Conservation (phyloP, 35 echinoderm and acorn worm genomes). For the Amphiura filiformis region DNA sequence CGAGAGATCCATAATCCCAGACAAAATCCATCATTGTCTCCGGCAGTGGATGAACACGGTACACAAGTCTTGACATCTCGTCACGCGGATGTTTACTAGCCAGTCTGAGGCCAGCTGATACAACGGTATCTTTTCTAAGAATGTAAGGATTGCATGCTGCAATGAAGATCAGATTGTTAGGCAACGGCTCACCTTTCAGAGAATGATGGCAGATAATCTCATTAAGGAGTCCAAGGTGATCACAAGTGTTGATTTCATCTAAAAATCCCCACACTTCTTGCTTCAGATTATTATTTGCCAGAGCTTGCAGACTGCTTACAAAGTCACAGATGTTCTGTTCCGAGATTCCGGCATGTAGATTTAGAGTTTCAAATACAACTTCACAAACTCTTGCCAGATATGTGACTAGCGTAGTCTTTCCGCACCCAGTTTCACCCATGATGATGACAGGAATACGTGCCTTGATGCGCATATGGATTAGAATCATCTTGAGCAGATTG, state of each 20-base stretch:
- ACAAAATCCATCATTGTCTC: slow-evolving; percentile 47
- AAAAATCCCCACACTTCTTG: slow-evolving; percentile 36
- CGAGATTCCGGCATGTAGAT: slow-evolving; percentile 25
- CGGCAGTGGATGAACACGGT: slow-evolving; percentile 38
- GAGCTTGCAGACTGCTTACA: background rate
- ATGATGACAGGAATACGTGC: slow-evolving; percentile 25
- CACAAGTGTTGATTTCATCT: slow-evolving; percentile 45
- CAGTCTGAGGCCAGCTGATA: background rate
- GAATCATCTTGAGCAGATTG: slow-evolving; percentile 39
- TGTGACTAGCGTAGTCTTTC: slow-evolving; percentile 35
- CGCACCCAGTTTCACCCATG: slow-evolving; percentile 48
- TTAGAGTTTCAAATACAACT: slow-evolving; percentile 15
- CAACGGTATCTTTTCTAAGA: background rate
- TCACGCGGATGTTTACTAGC: background rate
- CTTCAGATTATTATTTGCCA: slow-evolving; percentile 12
- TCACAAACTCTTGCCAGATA: slow-evolving; percentile 38
- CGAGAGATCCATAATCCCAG: slow-evolving; percentile 33
- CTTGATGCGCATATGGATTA: slow-evolving; percentile 40
- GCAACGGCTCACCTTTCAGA: background rate
- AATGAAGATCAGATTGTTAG: slow-evolving; percentile 27
- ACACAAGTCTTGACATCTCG: slow-evolving; percentile 38
- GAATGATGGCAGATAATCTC: slow-evolving; percentile 36
- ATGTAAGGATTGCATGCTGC: slow-evolving; percentile 36
- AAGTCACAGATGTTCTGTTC: slow-evolving; percentile 21
- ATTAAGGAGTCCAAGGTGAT: slow-evolving; percentile 42